Conservation (phyloP, 2,797 vertebrate species). For the Chlorospingus semifuscus region DNA sequence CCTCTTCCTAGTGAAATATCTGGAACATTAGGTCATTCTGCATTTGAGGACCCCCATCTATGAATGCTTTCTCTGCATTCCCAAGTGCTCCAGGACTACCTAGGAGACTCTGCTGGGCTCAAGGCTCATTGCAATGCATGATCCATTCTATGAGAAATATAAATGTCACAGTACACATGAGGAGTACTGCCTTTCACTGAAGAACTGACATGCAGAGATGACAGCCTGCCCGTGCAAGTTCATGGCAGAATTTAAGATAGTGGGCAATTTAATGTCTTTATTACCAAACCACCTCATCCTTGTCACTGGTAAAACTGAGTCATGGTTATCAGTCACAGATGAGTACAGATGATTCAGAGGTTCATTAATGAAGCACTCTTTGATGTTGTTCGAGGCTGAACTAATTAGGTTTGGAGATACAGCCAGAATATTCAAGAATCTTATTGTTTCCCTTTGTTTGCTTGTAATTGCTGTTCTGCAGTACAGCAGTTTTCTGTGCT, state of each 20-base stretch:
- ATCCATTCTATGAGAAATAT: not conserved
- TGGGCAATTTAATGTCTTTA: not conserved
- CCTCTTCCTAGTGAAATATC: not conserved
- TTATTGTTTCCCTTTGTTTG: slow-evolving; percentile 34
- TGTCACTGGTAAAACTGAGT: slow-evolving; percentile 23
- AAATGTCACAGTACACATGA: not conserved
- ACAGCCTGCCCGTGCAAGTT: not conserved
- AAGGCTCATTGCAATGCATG: not conserved
- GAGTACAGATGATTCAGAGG: slow-evolving; percentile 59
- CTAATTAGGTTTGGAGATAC: slow-evolving; percentile 12
- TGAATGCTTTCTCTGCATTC: not conserved
- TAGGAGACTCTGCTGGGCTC: not conserved
- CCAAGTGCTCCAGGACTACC: not conserved
- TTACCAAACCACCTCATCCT: not conserved
- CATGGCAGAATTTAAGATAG: not conserved
- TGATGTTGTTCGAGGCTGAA: slow-evolving; percentile 7
- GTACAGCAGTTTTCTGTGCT: not conserved
- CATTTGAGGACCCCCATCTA: not conserved
- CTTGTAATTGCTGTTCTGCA: slow-evolving; percentile 32
- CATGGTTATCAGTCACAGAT: slow-evolving; percentile 57
- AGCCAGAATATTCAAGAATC: slow-evolving; percentile 37
- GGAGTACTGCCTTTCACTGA: not conserved
- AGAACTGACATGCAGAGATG: not conserved
- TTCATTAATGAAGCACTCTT: slow-evolving; percentile 42
- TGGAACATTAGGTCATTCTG: not conserved